A percentile compares a stretch with the other conserved stretches of the same genome.
Conservation (phyloP, 2,113 vertebrate genomes). For the Sander lucioperca region DNA sequence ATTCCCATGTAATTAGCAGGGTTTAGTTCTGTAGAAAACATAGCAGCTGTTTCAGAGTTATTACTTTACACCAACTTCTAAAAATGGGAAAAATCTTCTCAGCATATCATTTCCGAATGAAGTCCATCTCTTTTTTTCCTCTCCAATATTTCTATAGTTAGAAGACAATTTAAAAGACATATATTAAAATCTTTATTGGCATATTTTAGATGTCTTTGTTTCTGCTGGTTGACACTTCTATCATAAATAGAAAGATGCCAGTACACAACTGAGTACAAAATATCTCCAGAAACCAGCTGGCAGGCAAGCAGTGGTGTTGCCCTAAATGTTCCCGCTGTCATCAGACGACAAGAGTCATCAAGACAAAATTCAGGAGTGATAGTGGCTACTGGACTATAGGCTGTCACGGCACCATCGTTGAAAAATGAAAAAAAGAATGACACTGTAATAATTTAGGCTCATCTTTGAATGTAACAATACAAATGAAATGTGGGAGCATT, state of each 20-base stretch:
- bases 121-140: conserved; percentile 13
- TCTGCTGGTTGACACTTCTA: conserved; percentile 54
- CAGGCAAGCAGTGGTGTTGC: conserved; percentile 78
- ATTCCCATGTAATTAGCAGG: conserved; percentile 47
- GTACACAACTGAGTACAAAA: conserved; percentile 72
- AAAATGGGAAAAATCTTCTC: conserved; percentile 31
- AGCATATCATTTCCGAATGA: conserved; percentile 17
- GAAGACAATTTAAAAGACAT: conserved; percentile 65
- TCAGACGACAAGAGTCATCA: conserved; percentile 64
- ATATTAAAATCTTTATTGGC: conserved; percentile 74
- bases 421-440: conserved; percentile 19
- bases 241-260: conserved; percentile 43
- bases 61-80: conserved; percentile 42
- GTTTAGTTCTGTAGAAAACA: conserved; percentile 66
- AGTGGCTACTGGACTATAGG: conserved; percentile 26
- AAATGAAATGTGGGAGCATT: conserved; percentile 31
- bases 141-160: conserved; percentile 34
- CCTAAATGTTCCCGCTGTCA: conserved; percentile 69
- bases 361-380: conserved; percentile 48
- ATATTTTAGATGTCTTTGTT: conserved; percentile 33
- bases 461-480: conserved; percentile 49
- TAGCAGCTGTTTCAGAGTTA: conserved; percentile 71
- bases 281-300: conserved; percentile 89
- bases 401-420: neutral
- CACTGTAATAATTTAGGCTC: conserved; percentile 63